These are phyloP conservation scores for Porites lobata DNA, from an alignment of 92 coral and sea anemone species.

Conservation along the genomic window DNA sequence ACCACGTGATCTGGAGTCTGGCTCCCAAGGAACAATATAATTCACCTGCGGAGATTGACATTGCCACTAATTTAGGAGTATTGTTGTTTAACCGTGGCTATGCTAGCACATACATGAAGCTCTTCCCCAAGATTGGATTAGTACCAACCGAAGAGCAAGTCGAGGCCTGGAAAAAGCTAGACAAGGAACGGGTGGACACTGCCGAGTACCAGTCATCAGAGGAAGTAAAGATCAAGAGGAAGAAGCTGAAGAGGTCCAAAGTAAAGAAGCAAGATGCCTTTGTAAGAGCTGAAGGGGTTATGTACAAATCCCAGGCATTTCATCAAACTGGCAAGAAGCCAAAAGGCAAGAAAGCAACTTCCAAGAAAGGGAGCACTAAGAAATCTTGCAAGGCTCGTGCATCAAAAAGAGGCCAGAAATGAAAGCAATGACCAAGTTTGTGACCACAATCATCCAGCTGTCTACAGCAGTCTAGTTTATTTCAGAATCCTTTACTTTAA, in stretches of 20 bases:
- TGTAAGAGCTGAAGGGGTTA: not conserved
- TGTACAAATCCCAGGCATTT: not conserved
- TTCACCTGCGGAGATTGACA: not conserved
- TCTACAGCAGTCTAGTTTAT: too few relatives aligned
- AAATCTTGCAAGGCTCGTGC: not conserved
- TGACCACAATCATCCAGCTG: too few relatives aligned
- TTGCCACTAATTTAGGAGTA: too few relatives aligned
- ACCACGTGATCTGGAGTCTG: slow-evolving; percentile 54
- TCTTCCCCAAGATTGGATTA: too few relatives aligned
- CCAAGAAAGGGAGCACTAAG: not conserved
- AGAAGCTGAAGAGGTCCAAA: not conserved
- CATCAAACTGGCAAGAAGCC: not conserved
- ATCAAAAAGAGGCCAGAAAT: not conserved
- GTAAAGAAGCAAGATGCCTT: slow-evolving; percentile 1
- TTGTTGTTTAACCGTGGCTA: too few relatives aligned
- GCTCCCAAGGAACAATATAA: slow-evolving; percentile 58
- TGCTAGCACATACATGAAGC: too few relatives aligned
- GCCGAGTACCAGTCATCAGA: not conserved
- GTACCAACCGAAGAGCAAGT: too few relatives aligned
- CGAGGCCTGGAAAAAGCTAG: too few relatives aligned
- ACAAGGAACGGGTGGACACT: too few relatives aligned
- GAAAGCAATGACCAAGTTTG: too few relatives aligned
- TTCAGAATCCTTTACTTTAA: too few relatives aligned
- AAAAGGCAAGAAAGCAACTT: not conserved
- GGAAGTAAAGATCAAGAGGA: not conserved